Percentiles rank a stretch among this genome's conserved stretches.
Conservation (phyloP, 2,113 vertebrate species). For the Echinops telfairi region DNA sequence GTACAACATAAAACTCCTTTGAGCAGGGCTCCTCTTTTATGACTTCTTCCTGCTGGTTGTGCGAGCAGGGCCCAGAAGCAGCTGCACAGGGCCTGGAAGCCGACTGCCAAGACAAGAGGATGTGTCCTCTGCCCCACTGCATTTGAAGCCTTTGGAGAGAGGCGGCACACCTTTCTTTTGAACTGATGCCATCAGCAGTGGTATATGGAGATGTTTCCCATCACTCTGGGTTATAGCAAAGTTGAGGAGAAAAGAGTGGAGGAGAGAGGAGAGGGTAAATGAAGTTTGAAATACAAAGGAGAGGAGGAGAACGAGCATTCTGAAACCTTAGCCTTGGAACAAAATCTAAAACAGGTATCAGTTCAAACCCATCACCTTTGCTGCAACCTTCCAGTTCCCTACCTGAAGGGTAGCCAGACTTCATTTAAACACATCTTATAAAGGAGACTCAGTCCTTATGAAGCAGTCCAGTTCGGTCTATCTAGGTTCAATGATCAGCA, state of each 20-base stretch:
- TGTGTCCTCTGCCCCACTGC: neutral
- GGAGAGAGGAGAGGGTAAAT: neutral
- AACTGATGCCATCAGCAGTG: constrained; percentile 22
- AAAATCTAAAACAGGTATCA: neutral
- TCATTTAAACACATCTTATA: neutral
- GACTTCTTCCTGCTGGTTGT: neutral
- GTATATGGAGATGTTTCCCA: neutral
- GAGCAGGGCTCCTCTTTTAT: neutral
- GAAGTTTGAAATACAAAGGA: neutral
- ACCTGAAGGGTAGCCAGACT: neutral
- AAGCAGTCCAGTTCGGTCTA: neutral
- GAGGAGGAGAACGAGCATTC: neutral
- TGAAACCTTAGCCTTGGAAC: neutral
- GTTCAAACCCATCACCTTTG: neutral
- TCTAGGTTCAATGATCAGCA: neutral
- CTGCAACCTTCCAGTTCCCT: too few species aligned
- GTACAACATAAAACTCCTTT: neutral
- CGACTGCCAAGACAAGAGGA: neutral
- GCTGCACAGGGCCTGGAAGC: neutral
- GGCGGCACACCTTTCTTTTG: neutral
- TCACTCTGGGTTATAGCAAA: neutral
- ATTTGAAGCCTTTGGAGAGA: neutral
- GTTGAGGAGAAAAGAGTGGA: neutral
- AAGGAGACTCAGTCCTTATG: neutral
- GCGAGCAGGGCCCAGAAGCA: neutral